Evolutionary conservation across 2,888 invertebrate species (phyloP).

Genomic region (Allacma fusca): DNA sequence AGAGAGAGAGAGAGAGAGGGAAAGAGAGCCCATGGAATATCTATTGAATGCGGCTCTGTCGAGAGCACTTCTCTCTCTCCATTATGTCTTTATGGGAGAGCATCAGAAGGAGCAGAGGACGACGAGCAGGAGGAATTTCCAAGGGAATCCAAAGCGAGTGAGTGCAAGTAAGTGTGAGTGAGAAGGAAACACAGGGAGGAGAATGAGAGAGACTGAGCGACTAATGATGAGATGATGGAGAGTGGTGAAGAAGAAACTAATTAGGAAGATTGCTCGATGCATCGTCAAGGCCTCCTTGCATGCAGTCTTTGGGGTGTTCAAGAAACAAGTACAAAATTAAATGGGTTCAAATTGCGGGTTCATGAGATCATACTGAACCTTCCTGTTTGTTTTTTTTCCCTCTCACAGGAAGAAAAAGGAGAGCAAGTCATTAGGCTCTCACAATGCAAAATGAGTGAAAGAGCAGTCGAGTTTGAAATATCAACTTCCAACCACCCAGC

Average conservation of each 20-base stretch:
- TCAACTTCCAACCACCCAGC: not conserved
- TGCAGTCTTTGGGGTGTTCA: not conserved
- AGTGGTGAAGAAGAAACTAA: constrained; percentile 37
- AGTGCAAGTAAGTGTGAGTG: not conserved
- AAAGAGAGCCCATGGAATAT: not conserved
- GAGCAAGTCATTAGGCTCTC: constrained; percentile 20
- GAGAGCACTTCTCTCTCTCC: constrained; percentile 4
- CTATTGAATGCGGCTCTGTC: not conserved
- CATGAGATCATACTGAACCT: constrained; percentile 19
- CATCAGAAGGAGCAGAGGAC: not conserved
- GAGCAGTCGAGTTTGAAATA: not conserved
- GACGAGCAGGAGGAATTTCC: not conserved
- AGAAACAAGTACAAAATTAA: constrained; percentile 5
- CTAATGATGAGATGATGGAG: constrained; percentile 36
- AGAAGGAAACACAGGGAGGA: not conserved
- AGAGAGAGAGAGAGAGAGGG: no score
- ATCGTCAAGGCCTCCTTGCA: not conserved
- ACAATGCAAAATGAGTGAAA: not conserved
- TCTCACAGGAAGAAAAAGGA: not conserved
- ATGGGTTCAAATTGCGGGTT: constrained; percentile 35
- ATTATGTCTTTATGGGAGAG: not conserved
- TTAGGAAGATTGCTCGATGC: constrained; percentile 24
- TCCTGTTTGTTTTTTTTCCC: constrained; percentile 17
- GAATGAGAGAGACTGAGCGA: not conserved
- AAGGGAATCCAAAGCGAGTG: not conserved